These are phyloP conservation scores for Eonycteris spelaea DNA, from an alignment of 2,113 vertebrate species.

Conservation along the genomic window DNA sequence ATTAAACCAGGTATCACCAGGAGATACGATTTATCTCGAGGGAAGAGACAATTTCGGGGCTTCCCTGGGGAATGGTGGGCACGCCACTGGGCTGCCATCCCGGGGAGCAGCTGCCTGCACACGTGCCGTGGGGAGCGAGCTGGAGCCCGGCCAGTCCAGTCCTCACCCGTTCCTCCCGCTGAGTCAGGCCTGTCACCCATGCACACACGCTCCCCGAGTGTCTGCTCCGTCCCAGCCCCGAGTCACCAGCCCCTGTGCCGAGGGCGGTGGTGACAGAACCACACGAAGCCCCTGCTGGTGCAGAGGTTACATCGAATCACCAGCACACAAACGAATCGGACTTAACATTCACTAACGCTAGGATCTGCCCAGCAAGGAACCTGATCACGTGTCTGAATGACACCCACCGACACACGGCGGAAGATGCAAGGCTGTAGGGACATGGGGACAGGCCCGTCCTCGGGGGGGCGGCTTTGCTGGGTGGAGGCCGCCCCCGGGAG, in stretches of 20 bases:
- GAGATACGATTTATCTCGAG: neutral
- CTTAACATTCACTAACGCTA: neutral
- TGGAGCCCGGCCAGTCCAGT: too few relatives aligned
- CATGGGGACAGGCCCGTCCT: neutral
- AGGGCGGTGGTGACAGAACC: neutral
- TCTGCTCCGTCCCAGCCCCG: neutral
- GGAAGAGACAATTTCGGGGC: neutral
- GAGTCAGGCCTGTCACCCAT: too few relatives aligned
- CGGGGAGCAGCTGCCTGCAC: too few relatives aligned
- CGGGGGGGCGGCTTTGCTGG: neutral
- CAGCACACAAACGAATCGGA: neutral
- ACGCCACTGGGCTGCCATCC: too few relatives aligned
- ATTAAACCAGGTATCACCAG: neutral
- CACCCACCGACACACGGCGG: neutral
- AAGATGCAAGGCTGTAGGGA: neutral
- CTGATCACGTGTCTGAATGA: neutral
- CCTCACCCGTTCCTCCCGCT: neutral
- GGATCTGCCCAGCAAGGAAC: neutral
- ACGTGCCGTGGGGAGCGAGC: too few relatives aligned
- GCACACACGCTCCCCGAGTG: neutral
- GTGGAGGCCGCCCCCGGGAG: neutral
- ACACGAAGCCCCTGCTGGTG: neutral
- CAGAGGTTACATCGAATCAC: neutral
- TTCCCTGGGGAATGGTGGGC: neutral
- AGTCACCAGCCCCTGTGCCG: neutral